Percentiles rank a stretch among this genome's conserved stretches.
These are phyloP conservation scores for Diploscapter pachys DNA, from an alignment of 1,140 invertebrate species.

Conservation along the genomic window DNA sequence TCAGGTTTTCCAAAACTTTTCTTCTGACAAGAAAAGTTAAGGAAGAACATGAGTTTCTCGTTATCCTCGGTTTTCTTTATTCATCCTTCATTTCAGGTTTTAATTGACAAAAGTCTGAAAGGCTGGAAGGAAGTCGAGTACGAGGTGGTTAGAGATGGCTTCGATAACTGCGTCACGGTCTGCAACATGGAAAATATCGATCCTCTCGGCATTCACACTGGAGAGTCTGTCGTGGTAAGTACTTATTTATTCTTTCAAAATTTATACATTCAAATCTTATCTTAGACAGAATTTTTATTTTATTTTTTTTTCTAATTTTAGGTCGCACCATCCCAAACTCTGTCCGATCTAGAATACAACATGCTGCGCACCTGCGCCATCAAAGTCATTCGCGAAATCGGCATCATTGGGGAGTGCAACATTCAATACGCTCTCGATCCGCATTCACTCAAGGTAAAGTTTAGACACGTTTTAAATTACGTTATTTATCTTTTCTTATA, in stretches of 20 bases:
- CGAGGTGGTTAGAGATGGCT: slow-evolving; percentile 95
- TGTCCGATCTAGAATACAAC: slow-evolving; percentile 92
- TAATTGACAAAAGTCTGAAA: slow-evolving; percentile 95
- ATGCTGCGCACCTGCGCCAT: slow-evolving; percentile 86
- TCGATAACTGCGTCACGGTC: slow-evolving; percentile 96
- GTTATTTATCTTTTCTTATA: too few relatives aligned
- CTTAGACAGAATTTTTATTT: neutral
- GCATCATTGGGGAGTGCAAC: slow-evolving; percentile 96
- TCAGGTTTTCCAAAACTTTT: too few relatives aligned
- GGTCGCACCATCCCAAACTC: slow-evolving; percentile 87
- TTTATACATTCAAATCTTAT: too few relatives aligned
- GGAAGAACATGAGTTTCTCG: too few relatives aligned
- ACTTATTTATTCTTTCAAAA: too few relatives aligned
- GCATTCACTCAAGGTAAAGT: slow-evolving; percentile 73
- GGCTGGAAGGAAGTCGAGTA: slow-evolving; percentile 99
- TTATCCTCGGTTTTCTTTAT: too few relatives aligned
- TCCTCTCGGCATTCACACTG: slow-evolving; percentile 97
- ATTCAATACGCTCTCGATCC: slow-evolving; percentile 98
- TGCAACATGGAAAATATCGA: slow-evolving; percentile 99
- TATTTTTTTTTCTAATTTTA: neutral
- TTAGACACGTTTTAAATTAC: neutral
- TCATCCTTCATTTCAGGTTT: slow-evolving; percentile 62
- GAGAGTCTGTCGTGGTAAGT: slow-evolving; percentile 91
- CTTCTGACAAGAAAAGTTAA: too few relatives aligned
- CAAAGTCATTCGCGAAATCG: slow-evolving; percentile 90